phyloP scores from a whole-genome alignment of 2,888 invertebrate genomes.

The Calameuta idolon region DNA sequence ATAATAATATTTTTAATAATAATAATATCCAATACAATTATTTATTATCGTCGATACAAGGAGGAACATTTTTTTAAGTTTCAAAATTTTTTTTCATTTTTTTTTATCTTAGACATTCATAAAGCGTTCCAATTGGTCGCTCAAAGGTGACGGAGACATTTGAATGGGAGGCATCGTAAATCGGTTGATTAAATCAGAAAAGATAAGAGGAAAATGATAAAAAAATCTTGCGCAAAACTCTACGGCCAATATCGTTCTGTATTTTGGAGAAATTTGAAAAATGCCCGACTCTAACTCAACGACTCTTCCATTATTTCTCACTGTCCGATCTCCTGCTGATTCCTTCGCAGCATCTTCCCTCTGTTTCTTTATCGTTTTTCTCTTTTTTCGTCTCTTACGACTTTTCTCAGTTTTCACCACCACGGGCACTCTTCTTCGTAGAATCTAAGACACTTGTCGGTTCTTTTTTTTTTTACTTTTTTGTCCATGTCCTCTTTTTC shows the following conservation, averaged over 20 bases:
- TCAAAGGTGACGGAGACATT: neutral
- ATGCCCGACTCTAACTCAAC: neutral
- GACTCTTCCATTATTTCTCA: neutral
- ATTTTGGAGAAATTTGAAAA: neutral
- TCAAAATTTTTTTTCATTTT: neutral
- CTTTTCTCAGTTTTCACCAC: neutral
- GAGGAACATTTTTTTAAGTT: neutral
- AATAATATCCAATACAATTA: neutral
- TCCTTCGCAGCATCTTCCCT: neutral
- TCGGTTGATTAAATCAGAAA: neutral
- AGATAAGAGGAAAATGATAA: neutral
- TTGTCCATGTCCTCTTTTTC: neutral
- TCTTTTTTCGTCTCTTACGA: neutral
- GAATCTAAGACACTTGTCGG: neutral
- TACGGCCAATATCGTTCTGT: neutral
- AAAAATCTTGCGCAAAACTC: neutral
- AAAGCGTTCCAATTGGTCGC: neutral
- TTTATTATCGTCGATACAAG: neutral
- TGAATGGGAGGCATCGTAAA: neutral
- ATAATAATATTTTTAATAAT: neutral
- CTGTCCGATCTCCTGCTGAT: neutral
- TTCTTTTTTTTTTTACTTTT: neutral
- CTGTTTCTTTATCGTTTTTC: neutral
- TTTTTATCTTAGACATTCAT: neutral
- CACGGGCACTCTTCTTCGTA: neutral